These are phyloP conservation scores for Manacus vitellinus DNA, from an alignment of 2,113 vertebrate genomes.

Conservation along the genomic window DNA sequence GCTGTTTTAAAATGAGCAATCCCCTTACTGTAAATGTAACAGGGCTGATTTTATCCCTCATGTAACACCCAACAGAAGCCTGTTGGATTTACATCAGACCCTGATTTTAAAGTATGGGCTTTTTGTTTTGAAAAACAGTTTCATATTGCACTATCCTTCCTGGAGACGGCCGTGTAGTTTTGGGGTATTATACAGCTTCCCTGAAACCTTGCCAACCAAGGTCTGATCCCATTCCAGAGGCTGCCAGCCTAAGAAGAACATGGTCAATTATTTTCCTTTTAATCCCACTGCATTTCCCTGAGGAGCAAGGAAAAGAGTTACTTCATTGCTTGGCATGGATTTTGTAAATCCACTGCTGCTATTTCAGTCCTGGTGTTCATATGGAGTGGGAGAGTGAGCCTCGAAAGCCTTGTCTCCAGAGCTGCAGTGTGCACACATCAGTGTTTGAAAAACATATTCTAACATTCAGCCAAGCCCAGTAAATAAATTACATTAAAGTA, in stretches of 20 bases:
- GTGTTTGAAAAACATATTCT: not conserved
- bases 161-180: not conserved
- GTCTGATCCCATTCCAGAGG: constrained; percentile 31
- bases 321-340: constrained; percentile 13
- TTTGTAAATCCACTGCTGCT: not conserved
- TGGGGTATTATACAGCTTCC: not conserved
- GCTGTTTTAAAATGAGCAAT: not conserved
- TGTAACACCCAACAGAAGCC: not conserved
- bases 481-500: not conserved
- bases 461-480: not conserved
- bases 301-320: constrained; percentile 21
- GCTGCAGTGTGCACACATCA: not conserved
- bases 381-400: not conserved
- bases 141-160: not conserved
- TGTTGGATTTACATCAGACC: not conserved
- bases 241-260: constrained; percentile 39
- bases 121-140: not conserved
- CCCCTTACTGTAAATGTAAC: not conserved
- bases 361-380: not conserved
- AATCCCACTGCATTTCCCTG: constrained; percentile 14
- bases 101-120: not conserved
- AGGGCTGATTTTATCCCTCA: not conserved
- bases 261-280: constrained; percentile 11
- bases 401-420: constrained; percentile 14
- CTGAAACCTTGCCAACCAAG: not conserved